These are phyloP conservation scores for Muricea muricata DNA, from an alignment of 92 coral and sea anemone species.

Conservation along the genomic window DNA sequence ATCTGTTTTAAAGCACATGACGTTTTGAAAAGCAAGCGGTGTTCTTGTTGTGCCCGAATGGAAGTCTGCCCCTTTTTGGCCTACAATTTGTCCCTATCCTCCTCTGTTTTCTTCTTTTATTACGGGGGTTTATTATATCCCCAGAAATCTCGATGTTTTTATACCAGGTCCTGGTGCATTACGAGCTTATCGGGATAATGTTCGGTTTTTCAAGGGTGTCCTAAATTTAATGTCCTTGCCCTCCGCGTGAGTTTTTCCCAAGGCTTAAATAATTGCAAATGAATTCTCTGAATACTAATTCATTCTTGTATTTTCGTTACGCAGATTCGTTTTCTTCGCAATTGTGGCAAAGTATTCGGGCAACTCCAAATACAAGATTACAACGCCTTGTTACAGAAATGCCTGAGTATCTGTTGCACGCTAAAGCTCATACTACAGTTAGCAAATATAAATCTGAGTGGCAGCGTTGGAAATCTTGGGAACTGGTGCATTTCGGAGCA, in stretches of 20 bases:
- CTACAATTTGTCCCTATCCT: conserved; percentile 20
- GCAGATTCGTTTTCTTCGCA: conserved; percentile 11
- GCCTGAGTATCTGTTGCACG: conserved; percentile 46
- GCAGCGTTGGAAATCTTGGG: conserved; percentile 70
- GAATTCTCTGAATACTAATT: background rate
- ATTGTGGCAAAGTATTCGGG: background rate
- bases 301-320: background rate
- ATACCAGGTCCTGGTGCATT: conserved; percentile 52
- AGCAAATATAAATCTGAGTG: conserved; percentile 64
- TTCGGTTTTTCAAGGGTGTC: conserved; percentile 45
- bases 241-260: conserved; percentile 17
- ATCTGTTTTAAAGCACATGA: conserved; percentile 60
- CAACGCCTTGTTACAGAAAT: conserved; percentile 37
- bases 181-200: conserved; percentile 13
- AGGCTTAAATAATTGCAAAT: background rate
- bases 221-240: conserved; percentile 27
- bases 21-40: conserved; percentile 55
- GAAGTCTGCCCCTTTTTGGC: conserved; percentile 59
- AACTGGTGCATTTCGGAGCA: background rate
- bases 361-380: conserved; percentile 17
- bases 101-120: conserved; percentile 38
- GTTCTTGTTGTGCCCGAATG: conserved; percentile 50
- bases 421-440: conserved; percentile 55
- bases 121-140: conserved; percentile 38
- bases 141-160: conserved; percentile 31